Evolutionary conservation across 92 coral and sea anemone genomes (phyloP), one percentile per base, ranked within the genome.

Genomic region (Anthopleura xanthogrammica): DNA sequence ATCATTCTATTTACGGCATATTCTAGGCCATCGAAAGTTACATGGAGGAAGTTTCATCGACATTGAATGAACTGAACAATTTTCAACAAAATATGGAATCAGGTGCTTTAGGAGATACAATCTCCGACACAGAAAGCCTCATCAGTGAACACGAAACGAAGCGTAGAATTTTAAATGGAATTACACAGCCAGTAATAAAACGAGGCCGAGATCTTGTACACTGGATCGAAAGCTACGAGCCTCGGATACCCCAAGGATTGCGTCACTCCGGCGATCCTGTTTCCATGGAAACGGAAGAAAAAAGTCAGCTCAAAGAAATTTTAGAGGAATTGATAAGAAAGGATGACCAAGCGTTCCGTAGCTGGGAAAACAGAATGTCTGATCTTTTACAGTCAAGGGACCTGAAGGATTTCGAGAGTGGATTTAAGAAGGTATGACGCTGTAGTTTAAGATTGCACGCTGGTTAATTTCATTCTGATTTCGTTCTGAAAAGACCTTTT

Each of bases 301-400:
- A 84, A 75, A 77, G 75, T 23, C 83, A 88, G 72, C 80, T 92
- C 41, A 88, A 90, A 64, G 88, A 70, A 14, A 80, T 80, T 20
- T 80, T 94, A 29, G 82, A 80, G 1, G 80, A 86, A 73, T 77
- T 94, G 77, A 82, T 71, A 75, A 75, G 83, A 48, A 88, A 90
- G 50, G 90, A 88, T 82, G 83, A 73, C 22, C 92, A 97, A 77
- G 66, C 94, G 58, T 71, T 91, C 72, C 92, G 86, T 72, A 90
- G 84, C 89, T 94, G 93, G 97, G 90, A 94, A 17, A 92, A 89
- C 22, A 85, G 98, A 78, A 88, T 87, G 87, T 89, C 93, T 22
- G 98, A 93, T 54, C 81, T 92, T 66, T 78, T 92, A 57, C 98
- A 93, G 90, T 87, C 92, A 16, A 82, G 89, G 77, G 89, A 92